A percentile compares a stretch with the other conserved stretches of the same genome.
phyloP scores from a whole-genome alignment of 2,888 invertebrate species.

The Yponomeuta malinellus region DNA sequence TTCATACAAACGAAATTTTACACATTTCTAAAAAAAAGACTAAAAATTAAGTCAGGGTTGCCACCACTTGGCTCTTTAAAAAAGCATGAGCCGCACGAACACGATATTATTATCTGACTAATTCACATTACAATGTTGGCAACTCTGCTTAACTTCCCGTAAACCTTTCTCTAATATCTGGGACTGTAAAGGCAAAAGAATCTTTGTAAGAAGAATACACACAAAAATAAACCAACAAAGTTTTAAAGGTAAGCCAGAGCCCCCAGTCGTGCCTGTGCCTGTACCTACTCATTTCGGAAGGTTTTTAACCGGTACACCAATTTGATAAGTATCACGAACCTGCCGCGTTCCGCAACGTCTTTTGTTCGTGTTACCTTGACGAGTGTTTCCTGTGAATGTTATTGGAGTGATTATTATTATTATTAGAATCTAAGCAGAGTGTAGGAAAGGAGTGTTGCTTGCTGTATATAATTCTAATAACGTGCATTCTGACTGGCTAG shows the following conservation, averaged over 20 bases:
- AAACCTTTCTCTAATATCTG: not conserved
- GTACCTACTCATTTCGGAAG: not conserved
- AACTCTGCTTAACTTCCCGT: not conserved
- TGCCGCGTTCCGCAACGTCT: not conserved
- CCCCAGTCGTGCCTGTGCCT: not conserved
- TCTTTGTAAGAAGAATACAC: not conserved
- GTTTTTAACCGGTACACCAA: not conserved
- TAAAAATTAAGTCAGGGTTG: not conserved
- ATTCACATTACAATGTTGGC: not conserved
- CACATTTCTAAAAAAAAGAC: too few species aligned
- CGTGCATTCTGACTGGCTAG: too few species aligned
- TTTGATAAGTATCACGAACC: not conserved
- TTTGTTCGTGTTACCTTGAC: conserved; percentile 5
- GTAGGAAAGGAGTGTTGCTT: too few species aligned
- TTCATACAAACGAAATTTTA: too few species aligned
- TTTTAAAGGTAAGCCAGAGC: not conserved
- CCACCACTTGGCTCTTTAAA: not conserved
- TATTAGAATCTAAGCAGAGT: not conserved
- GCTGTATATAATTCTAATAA: too few species aligned
- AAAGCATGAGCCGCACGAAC: too few species aligned
- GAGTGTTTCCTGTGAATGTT: not conserved
- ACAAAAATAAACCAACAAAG: not conserved
- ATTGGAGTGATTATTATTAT: not conserved
- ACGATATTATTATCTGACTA: too few species aligned
- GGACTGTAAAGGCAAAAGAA: not conserved